A percentile compares a stretch with the other conserved stretches of the same genome.
Evolutionary conservation across 1,140 invertebrate species (phyloP).

Genomic region (Micrasema longulum): DNA sequence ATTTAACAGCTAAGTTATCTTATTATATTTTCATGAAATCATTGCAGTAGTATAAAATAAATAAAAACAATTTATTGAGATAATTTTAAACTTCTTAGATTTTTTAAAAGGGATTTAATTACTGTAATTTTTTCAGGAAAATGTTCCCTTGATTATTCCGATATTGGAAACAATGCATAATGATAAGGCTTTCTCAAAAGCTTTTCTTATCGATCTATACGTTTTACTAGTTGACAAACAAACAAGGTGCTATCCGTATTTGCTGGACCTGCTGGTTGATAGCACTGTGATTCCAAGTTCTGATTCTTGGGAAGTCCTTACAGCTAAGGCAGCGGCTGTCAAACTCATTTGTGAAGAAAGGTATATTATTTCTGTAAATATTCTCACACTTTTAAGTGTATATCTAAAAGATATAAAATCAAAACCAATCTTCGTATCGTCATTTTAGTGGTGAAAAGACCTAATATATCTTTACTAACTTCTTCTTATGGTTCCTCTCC

Average conservation of each 20-base stretch:
- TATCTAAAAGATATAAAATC: background rate
- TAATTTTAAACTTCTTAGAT: no score
- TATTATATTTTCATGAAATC: background rate
- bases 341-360: constrained; percentile 43
- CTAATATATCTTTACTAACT: no score
- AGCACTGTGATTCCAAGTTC: background rate
- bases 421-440: no score
- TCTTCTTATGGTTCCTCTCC: no score
- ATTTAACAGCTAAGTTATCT: background rate
- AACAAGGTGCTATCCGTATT: constrained; percentile 40
- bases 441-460: no score
- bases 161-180: constrained; percentile 30
- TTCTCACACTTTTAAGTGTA: background rate
- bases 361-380: constrained; percentile 3
- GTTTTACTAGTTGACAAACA: constrained; percentile 33
- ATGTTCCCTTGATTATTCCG: constrained; percentile 32
- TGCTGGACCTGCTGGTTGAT: constrained; percentile 25
- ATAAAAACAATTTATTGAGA: background rate
- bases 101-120: no score
- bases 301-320: constrained; percentile 28
- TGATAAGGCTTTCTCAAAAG: constrained; percentile 21
- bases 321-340: constrained; percentile 33
- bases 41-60: background rate
- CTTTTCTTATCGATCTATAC: constrained; percentile 37
- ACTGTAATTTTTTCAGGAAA: constrained; percentile 39